These are phyloP conservation scores for Aplodontia rufa DNA, from an alignment of 2,113 vertebrate genomes.

Conservation along the genomic window DNA sequence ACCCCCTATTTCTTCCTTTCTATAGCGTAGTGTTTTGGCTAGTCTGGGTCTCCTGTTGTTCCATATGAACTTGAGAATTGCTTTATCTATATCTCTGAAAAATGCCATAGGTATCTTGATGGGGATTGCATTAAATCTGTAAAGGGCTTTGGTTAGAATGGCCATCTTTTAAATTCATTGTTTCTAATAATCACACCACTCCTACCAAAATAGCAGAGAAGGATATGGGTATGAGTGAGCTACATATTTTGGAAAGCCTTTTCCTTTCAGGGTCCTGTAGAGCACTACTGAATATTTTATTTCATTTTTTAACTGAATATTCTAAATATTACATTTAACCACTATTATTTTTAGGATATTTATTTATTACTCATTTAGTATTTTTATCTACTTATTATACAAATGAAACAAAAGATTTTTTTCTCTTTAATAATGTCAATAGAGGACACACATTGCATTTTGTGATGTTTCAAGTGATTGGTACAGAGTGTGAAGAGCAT, in stretches of 20 bases:
- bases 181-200: not conserved
- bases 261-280: not conserved
- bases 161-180: too few relatives aligned
- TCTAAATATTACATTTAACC: slow-evolving; percentile 21
- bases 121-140: too few relatives aligned
- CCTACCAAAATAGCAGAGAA: not conserved
- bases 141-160: too few relatives aligned
- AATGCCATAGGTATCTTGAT: too few relatives aligned
- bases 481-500: not conserved
- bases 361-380: not conserved
- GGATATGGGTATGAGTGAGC: not conserved
- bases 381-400: not conserved
- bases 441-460: not conserved
- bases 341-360: not conserved
- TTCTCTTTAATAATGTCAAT: not conserved
- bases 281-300: not conserved
- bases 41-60: too few relatives aligned
- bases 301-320: too few relatives aligned
- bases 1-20: too few relatives aligned
- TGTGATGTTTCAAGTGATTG: not conserved
- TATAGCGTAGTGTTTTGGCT: too few relatives aligned
- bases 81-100: too few relatives aligned
- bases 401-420: not conserved
- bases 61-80: too few relatives aligned
- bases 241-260: not conserved